Conservation (phyloP, 2,113 vertebrate genomes). For the Chamaetylas fuelleborni region DNA sequence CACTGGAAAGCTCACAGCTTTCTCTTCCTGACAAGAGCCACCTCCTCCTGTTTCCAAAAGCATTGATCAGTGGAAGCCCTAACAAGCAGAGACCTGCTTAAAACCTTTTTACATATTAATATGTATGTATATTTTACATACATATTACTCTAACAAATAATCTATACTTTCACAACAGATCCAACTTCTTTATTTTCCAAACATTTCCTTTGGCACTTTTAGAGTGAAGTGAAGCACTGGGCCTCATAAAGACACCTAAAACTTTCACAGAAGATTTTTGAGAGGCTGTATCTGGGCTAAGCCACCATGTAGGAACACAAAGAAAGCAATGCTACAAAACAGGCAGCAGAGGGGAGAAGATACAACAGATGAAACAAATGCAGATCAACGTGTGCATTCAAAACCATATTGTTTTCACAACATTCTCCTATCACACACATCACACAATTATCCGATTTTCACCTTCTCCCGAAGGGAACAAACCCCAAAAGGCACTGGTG, state of each 20-base stretch:
- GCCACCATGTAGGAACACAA: fast-evolving
- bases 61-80: neutral
- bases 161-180: neutral
- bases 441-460: neutral
- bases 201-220: neutral
- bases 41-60: neutral
- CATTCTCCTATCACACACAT: neutral
- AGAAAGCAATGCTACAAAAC: neutral
- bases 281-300: neutral
- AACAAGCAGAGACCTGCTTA: neutral
- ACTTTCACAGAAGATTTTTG: neutral
- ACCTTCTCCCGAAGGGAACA: neutral
- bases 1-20: neutral
- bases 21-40: neutral
- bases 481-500: neutral
- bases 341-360: neutral
- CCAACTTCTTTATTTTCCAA: neutral
- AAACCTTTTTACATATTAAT: neutral
- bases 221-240: neutral
- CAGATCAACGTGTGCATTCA: neutral
- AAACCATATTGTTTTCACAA: neutral
- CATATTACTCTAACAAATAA: neutral
- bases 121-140: neutral
- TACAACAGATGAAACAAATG: neutral
- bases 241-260: neutral